phyloP scores from a whole-genome alignment of 2,113 vertebrate genomes.

The Pachypanchax playfairii region DNA sequence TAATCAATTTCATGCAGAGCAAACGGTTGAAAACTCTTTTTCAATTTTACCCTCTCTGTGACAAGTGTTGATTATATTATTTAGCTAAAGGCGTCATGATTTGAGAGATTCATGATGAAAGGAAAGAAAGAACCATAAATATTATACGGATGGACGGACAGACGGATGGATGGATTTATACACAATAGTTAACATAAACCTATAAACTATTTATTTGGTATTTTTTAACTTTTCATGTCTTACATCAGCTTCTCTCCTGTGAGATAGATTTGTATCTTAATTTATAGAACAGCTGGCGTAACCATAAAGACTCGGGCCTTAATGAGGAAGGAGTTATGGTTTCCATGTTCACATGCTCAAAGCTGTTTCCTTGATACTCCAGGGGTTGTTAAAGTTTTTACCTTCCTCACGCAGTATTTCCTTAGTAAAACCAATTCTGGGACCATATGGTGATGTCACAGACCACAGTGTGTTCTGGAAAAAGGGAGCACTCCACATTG shows the following conservation, averaged over 20 bases:
- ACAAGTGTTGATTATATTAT: conserved; percentile 17
- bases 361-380: too few species aligned
- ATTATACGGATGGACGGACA: too few species aligned
- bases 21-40: conserved; percentile 21
- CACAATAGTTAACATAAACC: too few species aligned
- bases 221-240: conserved; percentile 10
- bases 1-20: conserved; percentile 33
- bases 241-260: conserved; percentile 7
- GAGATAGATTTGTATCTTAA: conserved; percentile 45
- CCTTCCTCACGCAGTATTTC: too few species aligned
- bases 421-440: too few species aligned
- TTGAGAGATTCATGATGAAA: background rate
- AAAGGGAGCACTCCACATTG: too few species aligned
- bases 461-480: too few species aligned
- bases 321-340: too few species aligned
- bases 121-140: background rate
- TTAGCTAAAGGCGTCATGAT: conserved; percentile 22
- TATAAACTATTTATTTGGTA: conserved; percentile 19
- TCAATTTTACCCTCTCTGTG: conserved; percentile 20
- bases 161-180: too few species aligned
- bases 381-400: too few species aligned
- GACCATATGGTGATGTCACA: too few species aligned
- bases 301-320: conserved; percentile 25
- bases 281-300: conserved; percentile 42
- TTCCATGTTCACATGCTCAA: too few species aligned